Conservation (phyloP, 2,888 invertebrate species). For the Drosophila colorata region DNA sequence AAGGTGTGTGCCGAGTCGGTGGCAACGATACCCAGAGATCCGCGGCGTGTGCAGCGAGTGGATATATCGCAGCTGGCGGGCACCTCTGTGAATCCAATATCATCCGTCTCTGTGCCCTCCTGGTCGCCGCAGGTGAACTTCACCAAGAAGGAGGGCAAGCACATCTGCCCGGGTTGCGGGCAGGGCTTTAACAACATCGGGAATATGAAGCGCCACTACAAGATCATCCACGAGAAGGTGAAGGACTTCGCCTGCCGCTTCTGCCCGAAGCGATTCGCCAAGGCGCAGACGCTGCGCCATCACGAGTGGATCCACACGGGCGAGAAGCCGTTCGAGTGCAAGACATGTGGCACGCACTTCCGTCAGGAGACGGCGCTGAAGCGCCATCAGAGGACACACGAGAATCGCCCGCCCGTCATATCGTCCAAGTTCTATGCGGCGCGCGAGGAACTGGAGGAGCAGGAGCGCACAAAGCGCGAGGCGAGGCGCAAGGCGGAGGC, state of each 20-base stretch:
- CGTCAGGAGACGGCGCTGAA: conserved; percentile 83
- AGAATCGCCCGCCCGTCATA: conserved; percentile 76
- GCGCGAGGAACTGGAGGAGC: conserved; percentile 68
- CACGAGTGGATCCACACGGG: conserved; percentile 85
- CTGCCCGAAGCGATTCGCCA: conserved; percentile 83
- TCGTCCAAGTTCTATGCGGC: conserved; percentile 71
- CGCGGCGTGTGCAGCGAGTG: conserved; percentile 81
- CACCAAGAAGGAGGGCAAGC: conserved; percentile 83
- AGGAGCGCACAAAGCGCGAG: conserved; percentile 78
- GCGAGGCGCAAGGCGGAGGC: conserved; percentile 74
- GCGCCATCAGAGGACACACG: conserved; percentile 82
- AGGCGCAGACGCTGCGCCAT: conserved; percentile 83
- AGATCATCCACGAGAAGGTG: conserved; percentile 84
- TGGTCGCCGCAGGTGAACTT: conserved; percentile 84
- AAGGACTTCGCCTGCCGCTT: conserved; percentile 83
- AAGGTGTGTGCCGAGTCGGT: conserved; percentile 83
- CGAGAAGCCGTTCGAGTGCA: conserved; percentile 83
- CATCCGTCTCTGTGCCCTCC: conserved; percentile 81
- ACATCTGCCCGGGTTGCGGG: conserved; percentile 82
- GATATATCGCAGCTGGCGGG: conserved; percentile 81
- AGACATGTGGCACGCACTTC: conserved; percentile 81
- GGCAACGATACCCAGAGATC: conserved; percentile 81
- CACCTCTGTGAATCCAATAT: conserved; percentile 81
- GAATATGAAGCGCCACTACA: conserved; percentile 82
- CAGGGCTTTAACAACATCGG: conserved; percentile 83